Evolutionary conservation across 2,797 vertebrate genomes (phyloP), one percentile per base, ranked within the genome.

Genomic region (Gymnothorax reevesii): DNA sequence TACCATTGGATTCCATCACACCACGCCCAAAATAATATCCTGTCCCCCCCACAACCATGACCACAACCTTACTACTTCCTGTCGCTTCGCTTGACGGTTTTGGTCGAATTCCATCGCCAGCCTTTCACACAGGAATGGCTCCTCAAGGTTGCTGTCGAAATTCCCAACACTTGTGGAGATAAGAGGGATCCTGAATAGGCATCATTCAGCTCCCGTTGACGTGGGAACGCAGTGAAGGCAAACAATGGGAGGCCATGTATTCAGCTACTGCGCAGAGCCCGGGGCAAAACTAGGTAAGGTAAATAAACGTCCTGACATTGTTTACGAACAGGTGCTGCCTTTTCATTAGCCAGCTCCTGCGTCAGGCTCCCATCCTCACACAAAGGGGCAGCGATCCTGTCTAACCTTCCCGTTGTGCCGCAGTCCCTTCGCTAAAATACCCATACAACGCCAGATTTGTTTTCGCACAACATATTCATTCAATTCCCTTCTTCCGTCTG

Each of bases 261-360:
- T 52, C 83, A 55, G 42, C 57, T 20, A 49, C 4, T 57, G 87
- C 77, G 57, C 54, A 42, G 42, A 60, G 84, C 82, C 71, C 62
- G 75, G 12, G 85, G 87, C 83, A 69, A 71, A 75, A 42, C 66
- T 85, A 88, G 88, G 88, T 90, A 84, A 89, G 88, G 88, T 57
- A 89, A 91, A 90, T 87, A 89, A 90, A 90, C 79, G 59, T 84
- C 57, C 54, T 82, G 27, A 71, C 82, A 62, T 87, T 86, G 86
- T 88, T 85, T 83, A 64, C 33, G 57, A 89, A 86, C 85, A 88
- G 87, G 87, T 91, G 89, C 83, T 62, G 84, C 84, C 54, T 84
- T 83, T 86, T 86, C 79, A 80, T 71, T 59, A 84, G 87, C 86
- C 87, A 87, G 20, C 79, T 42, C 55, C 57, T 80, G 84, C 82